These are phyloP conservation scores for Philypnodon macrostomus DNA, from an alignment of 2,797 vertebrate species.

Conservation along the genomic window DNA sequence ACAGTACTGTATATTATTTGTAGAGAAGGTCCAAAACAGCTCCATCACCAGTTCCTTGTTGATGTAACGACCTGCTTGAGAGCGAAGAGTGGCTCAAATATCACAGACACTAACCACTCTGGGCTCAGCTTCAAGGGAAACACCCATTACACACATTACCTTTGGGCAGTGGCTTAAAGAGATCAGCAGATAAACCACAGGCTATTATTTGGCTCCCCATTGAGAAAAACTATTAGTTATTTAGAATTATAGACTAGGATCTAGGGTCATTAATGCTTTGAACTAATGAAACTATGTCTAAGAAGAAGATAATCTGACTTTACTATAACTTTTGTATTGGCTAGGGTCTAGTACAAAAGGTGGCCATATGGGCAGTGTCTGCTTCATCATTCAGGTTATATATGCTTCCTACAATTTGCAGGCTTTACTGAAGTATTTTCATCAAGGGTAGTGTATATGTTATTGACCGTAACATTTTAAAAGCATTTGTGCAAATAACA, in stretches of 20 bases:
- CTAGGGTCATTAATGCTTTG: slow-evolving; percentile 7
- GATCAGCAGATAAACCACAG: slow-evolving; percentile 28
- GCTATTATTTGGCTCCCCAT: slow-evolving; percentile 11
- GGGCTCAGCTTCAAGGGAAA: slow-evolving; percentile 14
- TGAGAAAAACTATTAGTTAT: slow-evolving; percentile 2
- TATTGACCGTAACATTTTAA: no score
- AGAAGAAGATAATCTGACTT: background rate
- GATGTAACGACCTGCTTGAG: no score
- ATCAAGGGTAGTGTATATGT: no score
- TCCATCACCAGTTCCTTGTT: slow-evolving; percentile 8
- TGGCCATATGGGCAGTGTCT: slow-evolving; percentile 1
- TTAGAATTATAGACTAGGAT: background rate
- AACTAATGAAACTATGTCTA: background rate
- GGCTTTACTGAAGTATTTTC: no score
- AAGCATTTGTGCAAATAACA: no score
- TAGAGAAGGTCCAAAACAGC: no score
- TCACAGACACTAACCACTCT: slow-evolving; percentile 14
- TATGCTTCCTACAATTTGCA: background rate
- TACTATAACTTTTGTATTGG: background rate
- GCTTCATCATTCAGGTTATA: no score
- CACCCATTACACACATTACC: slow-evolving; percentile 1
- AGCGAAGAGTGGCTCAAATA: slow-evolving; percentile 18
- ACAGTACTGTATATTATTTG: no score
- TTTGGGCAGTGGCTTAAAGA: slow-evolving; percentile 3
- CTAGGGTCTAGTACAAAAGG: background rate